phyloP scores from a whole-genome alignment of 2,797 vertebrate genomes.

The Enteromius mattozi region DNA sequence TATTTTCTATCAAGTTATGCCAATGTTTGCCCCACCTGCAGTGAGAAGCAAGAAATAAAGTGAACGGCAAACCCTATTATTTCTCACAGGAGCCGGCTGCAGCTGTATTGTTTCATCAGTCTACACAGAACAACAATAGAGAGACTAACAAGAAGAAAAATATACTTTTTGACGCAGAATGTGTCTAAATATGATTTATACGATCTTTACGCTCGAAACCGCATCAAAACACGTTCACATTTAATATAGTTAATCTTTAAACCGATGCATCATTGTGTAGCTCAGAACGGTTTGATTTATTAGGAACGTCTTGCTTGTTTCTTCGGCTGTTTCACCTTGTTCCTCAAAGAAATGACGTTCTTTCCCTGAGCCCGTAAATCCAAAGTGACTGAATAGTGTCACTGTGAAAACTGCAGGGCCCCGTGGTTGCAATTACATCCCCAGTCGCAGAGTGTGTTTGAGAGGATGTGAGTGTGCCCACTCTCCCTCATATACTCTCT shows the following conservation, averaged over 20 bases:
- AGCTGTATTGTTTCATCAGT: slow-evolving; percentile 57
- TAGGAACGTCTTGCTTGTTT: slow-evolving; percentile 27
- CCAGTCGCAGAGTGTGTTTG: slow-evolving; percentile 51
- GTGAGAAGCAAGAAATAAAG: slow-evolving; percentile 53
- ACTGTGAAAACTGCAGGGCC: slow-evolving; percentile 58
- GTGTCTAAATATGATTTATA: slow-evolving; percentile 48
- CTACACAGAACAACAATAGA: slow-evolving; percentile 54
- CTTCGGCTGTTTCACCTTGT: slow-evolving; percentile 24
- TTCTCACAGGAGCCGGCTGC: slow-evolving; percentile 41
- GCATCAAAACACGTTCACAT: slow-evolving; percentile 1
- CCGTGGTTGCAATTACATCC: slow-evolving; percentile 62
- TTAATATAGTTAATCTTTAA: slow-evolving; percentile 47
- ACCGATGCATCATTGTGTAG: slow-evolving; percentile 27
- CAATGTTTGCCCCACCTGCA: slow-evolving; percentile 15
- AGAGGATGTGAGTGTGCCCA: slow-evolving; percentile 52
- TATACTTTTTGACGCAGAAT: slow-evolving; percentile 51
- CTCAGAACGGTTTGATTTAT: slow-evolving; percentile 64
- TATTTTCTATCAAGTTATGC: slow-evolving; percentile 47
- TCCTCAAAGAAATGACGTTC: slow-evolving; percentile 29
- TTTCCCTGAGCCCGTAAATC: slow-evolving; percentile 56
- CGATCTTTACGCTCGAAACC: not conserved
- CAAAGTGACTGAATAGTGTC: slow-evolving; percentile 76
- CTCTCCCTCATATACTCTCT: slow-evolving; percentile 51
- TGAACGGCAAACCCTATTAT: slow-evolving; percentile 50
- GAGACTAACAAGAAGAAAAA: slow-evolving; percentile 14